Conservation (phyloP, 2,113 vertebrate species). For the Dipodomys spectabilis region DNA sequence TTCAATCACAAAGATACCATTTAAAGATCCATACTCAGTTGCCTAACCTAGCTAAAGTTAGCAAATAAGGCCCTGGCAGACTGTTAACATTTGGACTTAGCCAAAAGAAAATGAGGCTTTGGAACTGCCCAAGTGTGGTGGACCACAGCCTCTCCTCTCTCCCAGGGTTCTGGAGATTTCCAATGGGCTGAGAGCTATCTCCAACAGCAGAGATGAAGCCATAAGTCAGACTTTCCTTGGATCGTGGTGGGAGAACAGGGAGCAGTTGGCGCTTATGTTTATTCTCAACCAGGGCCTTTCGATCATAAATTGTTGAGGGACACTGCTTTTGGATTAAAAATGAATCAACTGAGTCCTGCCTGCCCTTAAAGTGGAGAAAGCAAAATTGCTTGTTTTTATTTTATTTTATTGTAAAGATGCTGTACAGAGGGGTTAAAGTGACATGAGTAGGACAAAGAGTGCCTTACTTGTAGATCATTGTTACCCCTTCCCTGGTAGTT, state of each 20-base stretch:
- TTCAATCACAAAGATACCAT: conserved; percentile 8
- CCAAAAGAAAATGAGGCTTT: conserved; percentile 54
- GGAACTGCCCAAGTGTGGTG: not conserved
- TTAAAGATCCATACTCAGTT: not conserved
- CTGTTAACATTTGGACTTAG: conserved; percentile 43
- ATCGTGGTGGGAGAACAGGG: not conserved
- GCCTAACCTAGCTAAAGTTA: not conserved
- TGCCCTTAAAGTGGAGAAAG: not conserved
- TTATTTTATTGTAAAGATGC: no score
- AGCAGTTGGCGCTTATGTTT: conserved; percentile 5
- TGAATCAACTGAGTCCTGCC: accelerated
- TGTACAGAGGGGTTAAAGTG: no score
- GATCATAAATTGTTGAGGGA: conserved; percentile 11
- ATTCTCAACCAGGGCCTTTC: conserved; percentile 28
- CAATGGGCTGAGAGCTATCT: conserved; percentile 23
- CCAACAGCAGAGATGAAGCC: conserved; percentile 47
- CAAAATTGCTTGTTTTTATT: not conserved
- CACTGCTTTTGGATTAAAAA: conserved; percentile 37
- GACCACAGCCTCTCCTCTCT: conserved; percentile 31
- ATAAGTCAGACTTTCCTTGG: conserved; percentile 58
- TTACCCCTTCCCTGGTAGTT: no score
- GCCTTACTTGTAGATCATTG: no score
- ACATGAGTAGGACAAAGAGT: no score
- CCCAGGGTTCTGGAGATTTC: conserved; percentile 36
- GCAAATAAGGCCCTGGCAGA: conserved; percentile 31